Conservation (phyloP, 2,113 vertebrate species). For the Vulpes ferrilata region DNA sequence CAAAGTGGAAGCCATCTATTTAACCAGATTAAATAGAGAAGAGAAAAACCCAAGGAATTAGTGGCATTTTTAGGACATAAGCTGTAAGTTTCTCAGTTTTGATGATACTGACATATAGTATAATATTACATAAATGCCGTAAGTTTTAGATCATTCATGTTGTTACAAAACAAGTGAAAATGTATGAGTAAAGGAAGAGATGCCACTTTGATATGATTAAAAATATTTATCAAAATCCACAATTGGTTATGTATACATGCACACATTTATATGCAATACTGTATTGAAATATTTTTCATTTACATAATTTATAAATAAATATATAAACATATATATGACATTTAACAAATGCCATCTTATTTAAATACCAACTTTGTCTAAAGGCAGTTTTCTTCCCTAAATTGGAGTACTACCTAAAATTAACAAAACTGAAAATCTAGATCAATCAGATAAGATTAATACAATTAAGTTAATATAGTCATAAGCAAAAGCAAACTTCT, state of each 20-base stretch:
- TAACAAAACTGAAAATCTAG: background rate
- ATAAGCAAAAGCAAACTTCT: constrained; percentile 42
- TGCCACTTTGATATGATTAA: background rate
- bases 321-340: background rate
- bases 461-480: background rate
- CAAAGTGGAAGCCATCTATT: background rate
- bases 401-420: background rate
- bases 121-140: background rate
- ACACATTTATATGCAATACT: background rate
- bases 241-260: background rate
- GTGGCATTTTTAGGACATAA: background rate
- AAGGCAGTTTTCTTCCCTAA: background rate
- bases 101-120: background rate
- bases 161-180: background rate
- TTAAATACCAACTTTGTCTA: background rate
- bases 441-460: background rate
- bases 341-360: background rate
- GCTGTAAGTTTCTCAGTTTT: background rate
- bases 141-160: background rate
- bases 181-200: background rate
- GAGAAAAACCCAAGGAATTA: background rate
- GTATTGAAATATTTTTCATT: background rate
- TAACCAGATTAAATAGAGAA: background rate
- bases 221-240: background rate
- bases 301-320: background rate